Evolutionary conservation across 2,797 vertebrate species (phyloP).

Genomic region (Pangasius djambal): DNA sequence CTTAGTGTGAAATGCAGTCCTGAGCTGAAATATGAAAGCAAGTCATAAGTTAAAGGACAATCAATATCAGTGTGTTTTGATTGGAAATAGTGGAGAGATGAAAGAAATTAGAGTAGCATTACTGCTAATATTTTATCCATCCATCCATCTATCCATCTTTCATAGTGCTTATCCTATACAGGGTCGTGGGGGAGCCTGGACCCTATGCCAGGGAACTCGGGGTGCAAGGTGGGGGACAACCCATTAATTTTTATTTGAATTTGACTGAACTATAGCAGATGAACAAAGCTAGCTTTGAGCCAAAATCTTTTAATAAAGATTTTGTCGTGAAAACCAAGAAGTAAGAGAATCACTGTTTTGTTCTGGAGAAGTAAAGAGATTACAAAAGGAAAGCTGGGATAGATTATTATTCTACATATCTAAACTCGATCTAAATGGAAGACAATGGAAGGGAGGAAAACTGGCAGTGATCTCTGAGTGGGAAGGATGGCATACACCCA

Average conservation of each 20-base stretch:
- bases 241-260: neutral
- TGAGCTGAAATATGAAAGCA: neutral
- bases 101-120: neutral
- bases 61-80: neutral
- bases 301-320: neutral
- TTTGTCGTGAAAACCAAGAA: neutral
- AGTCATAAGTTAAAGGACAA: neutral
- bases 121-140: too few species aligned
- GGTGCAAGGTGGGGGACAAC: too few species aligned
- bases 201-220: too few species aligned
- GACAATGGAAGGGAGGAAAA: neutral
- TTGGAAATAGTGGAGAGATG: neutral
- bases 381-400: neutral
- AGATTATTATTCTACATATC: neutral
- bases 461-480: neutral
- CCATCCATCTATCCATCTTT: too few species aligned
- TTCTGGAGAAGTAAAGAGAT: neutral
- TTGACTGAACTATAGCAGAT: neutral
- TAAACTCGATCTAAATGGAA: neutral
- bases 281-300: neutral
- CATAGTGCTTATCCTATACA: too few species aligned
- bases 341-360: neutral
- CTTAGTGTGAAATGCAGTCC: neutral
- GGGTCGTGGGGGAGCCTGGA: too few species aligned
- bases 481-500: too few species aligned